Conservation (phyloP, 1,140 invertebrate species). For the Neoseiulus cucumeris region DNA sequence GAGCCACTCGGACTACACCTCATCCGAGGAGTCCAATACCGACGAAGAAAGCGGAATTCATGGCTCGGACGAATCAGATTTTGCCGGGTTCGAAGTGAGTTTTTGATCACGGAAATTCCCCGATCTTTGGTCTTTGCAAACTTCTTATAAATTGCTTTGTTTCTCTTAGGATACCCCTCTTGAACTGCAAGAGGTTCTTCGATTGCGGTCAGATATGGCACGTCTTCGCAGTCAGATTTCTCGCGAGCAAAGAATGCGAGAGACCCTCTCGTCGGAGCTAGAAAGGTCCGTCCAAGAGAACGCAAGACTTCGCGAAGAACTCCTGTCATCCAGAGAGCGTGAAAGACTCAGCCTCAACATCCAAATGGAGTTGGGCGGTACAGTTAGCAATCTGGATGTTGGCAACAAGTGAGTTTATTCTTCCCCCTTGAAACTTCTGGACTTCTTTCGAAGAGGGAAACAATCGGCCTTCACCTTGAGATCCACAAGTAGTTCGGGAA, state of each 20-base stretch:
- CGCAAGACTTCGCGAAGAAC: not conserved
- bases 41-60: constrained; percentile 8
- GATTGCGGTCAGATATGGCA: constrained; percentile 7
- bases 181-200: constrained; percentile 11
- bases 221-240: constrained; percentile 11
- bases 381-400: not conserved
- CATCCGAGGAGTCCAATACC: constrained; percentile 7
- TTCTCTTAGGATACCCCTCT: constrained; percentile 9
- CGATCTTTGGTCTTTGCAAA: not conserved
- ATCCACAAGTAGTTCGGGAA: too few relatives aligned
- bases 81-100: constrained; percentile 10
- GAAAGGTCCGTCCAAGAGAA: constrained; percentile 4
- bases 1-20: not conserved
- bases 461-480: too few relatives aligned
- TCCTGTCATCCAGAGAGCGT: not conserved
- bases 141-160: too few relatives aligned
- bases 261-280: constrained; percentile 4
- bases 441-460: not conserved
- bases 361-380: constrained; percentile 7
- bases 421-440: not conserved
- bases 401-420: not conserved
- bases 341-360: constrained; percentile 9
- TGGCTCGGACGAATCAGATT: constrained; percentile 7
- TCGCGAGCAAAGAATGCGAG: constrained; percentile 1
- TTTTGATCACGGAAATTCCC: not conserved